Evolutionary conservation across 2,797 vertebrate species (phyloP).

Genomic region (Basileuterus tristriatus): DNA sequence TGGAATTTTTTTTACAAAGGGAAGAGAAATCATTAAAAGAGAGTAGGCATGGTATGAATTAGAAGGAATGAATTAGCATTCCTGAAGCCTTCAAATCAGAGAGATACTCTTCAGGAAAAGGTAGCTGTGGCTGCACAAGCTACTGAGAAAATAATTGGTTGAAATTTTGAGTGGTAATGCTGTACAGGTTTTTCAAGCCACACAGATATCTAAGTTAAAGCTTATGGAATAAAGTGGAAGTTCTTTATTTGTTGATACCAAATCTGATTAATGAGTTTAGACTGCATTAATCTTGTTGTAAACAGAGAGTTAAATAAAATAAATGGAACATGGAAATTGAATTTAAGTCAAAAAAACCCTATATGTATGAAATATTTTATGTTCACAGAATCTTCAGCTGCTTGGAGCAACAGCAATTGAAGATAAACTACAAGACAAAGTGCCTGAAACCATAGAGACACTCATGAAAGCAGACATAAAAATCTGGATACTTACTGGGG

Average conservation of each 20-base stretch:
- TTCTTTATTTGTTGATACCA: background rate
- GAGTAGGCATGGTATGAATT: background rate
- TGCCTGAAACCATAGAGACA: constrained; percentile 97
- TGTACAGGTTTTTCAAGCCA: background rate
- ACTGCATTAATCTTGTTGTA: background rate
- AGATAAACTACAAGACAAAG: constrained; percentile 96
- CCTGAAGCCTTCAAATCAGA: background rate
- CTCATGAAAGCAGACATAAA: constrained; percentile 98
- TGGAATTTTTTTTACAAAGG: background rate
- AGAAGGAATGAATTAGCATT: background rate
- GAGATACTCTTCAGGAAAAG: background rate
- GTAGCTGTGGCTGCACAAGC: background rate
- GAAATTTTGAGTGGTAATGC: background rate
- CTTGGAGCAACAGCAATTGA: constrained; percentile 98
- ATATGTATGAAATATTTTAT: background rate
- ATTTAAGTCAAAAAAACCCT: background rate
- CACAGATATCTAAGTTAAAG: background rate
- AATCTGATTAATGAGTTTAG: background rate
- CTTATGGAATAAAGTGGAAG: background rate
- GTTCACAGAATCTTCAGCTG: constrained; percentile 90
- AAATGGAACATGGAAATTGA: background rate
- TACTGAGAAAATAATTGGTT: background rate
- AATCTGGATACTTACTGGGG: constrained; percentile 98
- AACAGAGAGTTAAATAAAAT: background rate
- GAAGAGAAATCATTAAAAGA: background rate